A percentile compares a stretch with the other conserved stretches of the same genome.
Evolutionary conservation across 2,888 invertebrate genomes (phyloP).

Genomic region (Rhimphoctona megacephalus): DNA sequence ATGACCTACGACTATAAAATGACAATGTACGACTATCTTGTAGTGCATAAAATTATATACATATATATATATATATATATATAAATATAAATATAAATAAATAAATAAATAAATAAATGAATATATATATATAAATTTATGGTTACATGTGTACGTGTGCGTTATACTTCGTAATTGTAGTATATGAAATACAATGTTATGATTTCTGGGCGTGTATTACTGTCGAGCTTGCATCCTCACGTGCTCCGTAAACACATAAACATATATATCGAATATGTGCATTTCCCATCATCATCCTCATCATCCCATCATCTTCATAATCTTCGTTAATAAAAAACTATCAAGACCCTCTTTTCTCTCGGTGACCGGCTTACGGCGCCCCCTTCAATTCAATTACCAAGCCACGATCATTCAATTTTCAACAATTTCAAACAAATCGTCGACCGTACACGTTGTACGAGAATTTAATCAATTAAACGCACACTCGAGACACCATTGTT

Average conservation of each 20-base stretch:
- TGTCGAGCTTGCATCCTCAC: conserved; percentile 69
- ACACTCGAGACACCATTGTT: not conserved
- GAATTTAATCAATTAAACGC: conserved; percentile 35
- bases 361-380: not conserved
- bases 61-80: conserved; percentile 39
- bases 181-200: conserved; percentile 50
- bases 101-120: conserved; percentile 28
- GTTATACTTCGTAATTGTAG: conserved; percentile 48
- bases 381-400: conserved; percentile 55
- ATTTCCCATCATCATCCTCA: conserved; percentile 47
- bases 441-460: conserved; percentile 4
- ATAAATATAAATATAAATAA: conserved; percentile 23
- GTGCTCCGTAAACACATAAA: conserved; percentile 4
- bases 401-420: conserved; percentile 65
- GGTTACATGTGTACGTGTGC: conserved; percentile 52
- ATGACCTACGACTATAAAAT: conserved; percentile 63
- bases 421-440: conserved; percentile 53
- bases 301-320: conserved; percentile 20
- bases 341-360: conserved; percentile 36
- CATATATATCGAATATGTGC: conserved; percentile 5
- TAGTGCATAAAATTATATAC: conserved; percentile 50
- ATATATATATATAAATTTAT: conserved; percentile 48
- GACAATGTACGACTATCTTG: conserved; percentile 55
- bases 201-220: conserved; percentile 65
- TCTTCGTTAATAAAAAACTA: conserved; percentile 52